These are phyloP conservation scores for Schizothorax lantsangensis DNA, from an alignment of 2,797 vertebrate genomes.

Conservation along the genomic window DNA sequence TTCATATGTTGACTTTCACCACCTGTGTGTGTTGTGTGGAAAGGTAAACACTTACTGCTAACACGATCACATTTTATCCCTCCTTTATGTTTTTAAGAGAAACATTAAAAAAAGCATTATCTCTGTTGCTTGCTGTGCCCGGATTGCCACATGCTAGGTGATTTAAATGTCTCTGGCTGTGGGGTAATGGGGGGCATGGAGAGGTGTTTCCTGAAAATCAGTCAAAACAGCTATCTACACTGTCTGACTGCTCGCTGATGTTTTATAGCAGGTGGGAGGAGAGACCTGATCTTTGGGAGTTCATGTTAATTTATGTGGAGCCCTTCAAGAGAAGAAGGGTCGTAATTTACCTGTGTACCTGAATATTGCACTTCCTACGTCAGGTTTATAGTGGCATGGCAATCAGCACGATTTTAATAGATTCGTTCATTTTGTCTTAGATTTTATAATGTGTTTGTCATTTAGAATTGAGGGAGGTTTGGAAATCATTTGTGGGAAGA, in stretches of 20 bases:
- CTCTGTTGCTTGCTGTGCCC: conserved; percentile 41
- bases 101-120: conserved; percentile 23
- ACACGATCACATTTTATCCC: background rate
- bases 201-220: conserved; percentile 62
- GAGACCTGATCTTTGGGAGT: conserved; percentile 57
- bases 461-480: background rate
- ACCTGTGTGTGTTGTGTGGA: background rate
- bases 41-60: background rate
- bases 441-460: conserved; percentile 40
- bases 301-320: conserved; percentile 64
- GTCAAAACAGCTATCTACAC: conserved; percentile 56
- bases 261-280: conserved; percentile 54
- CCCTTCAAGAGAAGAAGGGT: conserved; percentile 55
- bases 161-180: conserved; percentile 13
- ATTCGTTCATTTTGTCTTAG: conserved; percentile 59
- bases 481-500: background rate
- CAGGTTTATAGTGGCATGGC: conserved; percentile 65
- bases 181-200: background rate
- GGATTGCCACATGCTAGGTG: conserved; percentile 22
- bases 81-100: background rate
- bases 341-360: conserved; percentile 55
- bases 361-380: conserved; percentile 59
- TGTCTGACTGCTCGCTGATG: conserved; percentile 14
- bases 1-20: background rate
- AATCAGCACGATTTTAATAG: conserved; percentile 70